These are phyloP conservation scores for Habroteleia sp. DNA, from an alignment of 2,888 invertebrate genomes.

Conservation along the genomic window DNA sequence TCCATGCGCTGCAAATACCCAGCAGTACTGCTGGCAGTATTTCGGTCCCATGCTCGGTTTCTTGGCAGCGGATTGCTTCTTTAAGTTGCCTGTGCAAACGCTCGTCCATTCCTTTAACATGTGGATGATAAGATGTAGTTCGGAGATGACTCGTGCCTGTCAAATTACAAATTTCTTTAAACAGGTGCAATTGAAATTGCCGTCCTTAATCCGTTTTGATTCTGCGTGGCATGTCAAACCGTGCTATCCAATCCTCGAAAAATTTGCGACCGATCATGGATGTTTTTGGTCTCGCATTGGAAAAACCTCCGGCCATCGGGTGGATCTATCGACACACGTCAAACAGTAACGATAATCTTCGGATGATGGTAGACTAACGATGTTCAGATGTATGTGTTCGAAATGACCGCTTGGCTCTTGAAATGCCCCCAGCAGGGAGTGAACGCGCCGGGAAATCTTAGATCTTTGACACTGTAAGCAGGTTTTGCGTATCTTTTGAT, in stretches of 20 bases:
- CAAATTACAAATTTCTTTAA: constrained; percentile 45
- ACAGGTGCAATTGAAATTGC: constrained; percentile 68
- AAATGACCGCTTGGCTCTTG: neutral
- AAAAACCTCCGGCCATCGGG: constrained; percentile 66
- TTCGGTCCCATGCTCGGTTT: constrained; percentile 36
- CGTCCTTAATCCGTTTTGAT: constrained; percentile 68
- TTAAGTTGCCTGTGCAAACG: constrained; percentile 19
- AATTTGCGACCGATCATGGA: constrained; percentile 59
- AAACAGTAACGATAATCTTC: constrained; percentile 70
- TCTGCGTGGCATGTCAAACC: constrained; percentile 59
- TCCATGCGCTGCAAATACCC: constrained; percentile 66
- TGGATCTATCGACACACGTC: constrained; percentile 72
- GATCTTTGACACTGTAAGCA: constrained; percentile 27
- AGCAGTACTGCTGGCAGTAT: constrained; percentile 66
- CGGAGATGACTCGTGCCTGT: constrained; percentile 33
- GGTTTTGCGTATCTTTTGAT: neutral
- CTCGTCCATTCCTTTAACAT: constrained; percentile 50
- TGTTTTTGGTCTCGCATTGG: constrained; percentile 55
- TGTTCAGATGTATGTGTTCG: constrained; percentile 2
- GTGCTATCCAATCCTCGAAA: constrained; percentile 54
- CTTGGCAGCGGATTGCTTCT: constrained; percentile 11
- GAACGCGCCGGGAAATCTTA: constrained; percentile 67
- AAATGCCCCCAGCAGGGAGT: neutral
- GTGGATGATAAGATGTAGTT: constrained; percentile 61
- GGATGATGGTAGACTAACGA: neutral